Percentiles rank a stretch among this genome's conserved stretches.
Conservation (phyloP, 2,113 vertebrate species). For the Glaucomys volans region DNA sequence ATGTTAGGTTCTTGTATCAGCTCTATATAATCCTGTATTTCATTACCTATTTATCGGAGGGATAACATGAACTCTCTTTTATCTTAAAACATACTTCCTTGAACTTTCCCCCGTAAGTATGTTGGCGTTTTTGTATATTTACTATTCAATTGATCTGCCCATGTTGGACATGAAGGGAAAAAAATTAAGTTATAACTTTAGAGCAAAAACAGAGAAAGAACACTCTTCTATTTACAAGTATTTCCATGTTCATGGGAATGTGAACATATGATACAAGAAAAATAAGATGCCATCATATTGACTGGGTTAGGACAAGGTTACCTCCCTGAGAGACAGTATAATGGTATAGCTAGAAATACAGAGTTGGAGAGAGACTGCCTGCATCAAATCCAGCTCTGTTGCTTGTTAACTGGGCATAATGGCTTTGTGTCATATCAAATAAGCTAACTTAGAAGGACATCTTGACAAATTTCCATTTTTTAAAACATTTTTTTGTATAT, state of each 20-base stretch:
- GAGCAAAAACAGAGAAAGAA: not conserved
- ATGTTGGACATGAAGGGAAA: not conserved
- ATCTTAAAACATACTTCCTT: constrained; percentile 53
- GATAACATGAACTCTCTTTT: constrained; percentile 35
- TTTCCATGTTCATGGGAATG: not conserved
- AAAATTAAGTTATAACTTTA: not conserved
- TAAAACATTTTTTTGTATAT: not conserved
- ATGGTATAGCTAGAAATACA: not conserved
- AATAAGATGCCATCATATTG: not conserved
- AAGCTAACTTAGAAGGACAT: not conserved
- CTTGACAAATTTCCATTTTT: not conserved
- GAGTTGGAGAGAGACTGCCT: not conserved
- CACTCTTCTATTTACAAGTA: not conserved
- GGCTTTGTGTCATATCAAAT: not conserved
- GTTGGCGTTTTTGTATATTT: constrained; percentile 43
- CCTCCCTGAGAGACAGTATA: not conserved
- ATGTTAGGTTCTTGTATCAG: constrained; percentile 22
- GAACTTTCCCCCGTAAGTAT: not conserved
- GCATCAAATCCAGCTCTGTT: not conserved
- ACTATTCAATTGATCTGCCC: constrained; percentile 62
- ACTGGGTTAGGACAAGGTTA: not conserved
- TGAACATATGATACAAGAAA: not conserved
- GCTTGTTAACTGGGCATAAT: not conserved
- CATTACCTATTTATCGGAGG: constrained; percentile 69
- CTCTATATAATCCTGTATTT: constrained; percentile 17